Base-by-base conservation (phyloP, 2,888 invertebrate genomes). In the Microctonus aethiopoides region DNA sequence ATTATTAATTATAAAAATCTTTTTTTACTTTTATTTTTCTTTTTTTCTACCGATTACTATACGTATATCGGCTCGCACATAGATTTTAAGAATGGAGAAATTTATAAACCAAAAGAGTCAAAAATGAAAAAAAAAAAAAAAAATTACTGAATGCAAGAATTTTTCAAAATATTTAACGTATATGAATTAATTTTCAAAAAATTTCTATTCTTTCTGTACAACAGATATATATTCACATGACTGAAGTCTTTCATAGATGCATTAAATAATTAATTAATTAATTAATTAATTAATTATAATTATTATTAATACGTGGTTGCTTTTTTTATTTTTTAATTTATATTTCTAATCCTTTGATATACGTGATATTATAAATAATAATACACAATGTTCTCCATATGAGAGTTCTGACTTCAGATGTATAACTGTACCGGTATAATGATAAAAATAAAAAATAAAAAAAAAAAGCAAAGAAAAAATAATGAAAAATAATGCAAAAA, bases 1-100 rank as follows among this genome's bases (percentile, higher is more conserved):
- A 46, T 36, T 41, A 41, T 70, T 72, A 61, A 74, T 61, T 70
- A 63, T 71, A 70, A 73, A 70, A 71, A n/a, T n/a, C n/a, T n/a
- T n/a, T n/a, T n/a, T n/a, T n/a, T n/a, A n/a, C n/a, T n/a, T 7
- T 24, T n/a, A n/a, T n/a, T 57, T 52, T 65, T 60, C 24, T 67
- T 66, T 69, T 60, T 56, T 36, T 67, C 36, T 67, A 67, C 67
- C 67, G 56, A 34, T 34, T 66, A 32, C 29, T 11, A 36, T 32
- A 22, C 26, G 56, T 60, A 52, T 54, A 26, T 13, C 11, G 24
- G 54, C 26, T 11, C 11, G 54, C n/a, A 26, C 20, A 20, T 46
- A 36, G 59, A 63, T 51, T 20, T 54, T 65, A 66, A 32, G 34
- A 34, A 39, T 41, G 34, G 39, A 41, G 63, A 34, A 29, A 66